Evolutionary conservation across 2,113 vertebrate species (phyloP).

Genomic region (Indri indri): DNA sequence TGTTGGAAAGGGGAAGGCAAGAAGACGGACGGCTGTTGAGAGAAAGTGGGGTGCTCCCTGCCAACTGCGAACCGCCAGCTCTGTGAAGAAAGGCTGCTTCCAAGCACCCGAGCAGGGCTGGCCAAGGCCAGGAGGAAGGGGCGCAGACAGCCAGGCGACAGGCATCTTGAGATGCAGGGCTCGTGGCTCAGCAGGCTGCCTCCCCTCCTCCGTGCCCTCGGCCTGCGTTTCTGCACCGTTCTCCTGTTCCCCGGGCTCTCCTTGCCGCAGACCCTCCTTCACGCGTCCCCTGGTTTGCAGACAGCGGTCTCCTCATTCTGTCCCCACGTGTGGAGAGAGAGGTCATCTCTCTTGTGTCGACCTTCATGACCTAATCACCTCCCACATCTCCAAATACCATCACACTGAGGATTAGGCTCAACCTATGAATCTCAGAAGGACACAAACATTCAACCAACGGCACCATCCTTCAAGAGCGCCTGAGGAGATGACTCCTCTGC

Average conservation of each 20-base stretch:
- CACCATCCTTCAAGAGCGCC: background rate
- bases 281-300: background rate
- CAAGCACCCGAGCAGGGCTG: background rate
- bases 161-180: background rate
- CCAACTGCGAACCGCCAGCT: conserved; percentile 31
- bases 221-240: background rate
- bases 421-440: background rate
- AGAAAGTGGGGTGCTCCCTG: conserved; percentile 4
- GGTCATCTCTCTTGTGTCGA: background rate
- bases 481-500: background rate
- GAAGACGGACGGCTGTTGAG: conserved; percentile 43
- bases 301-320: background rate
- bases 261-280: background rate
- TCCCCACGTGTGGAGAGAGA: background rate
- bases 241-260: background rate
- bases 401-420: background rate
- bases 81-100: conserved; percentile 17
- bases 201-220: background rate
- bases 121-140: conserved; percentile 45
- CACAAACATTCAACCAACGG: background rate
- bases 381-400: background rate
- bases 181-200: background rate
- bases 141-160: conserved; percentile 68
- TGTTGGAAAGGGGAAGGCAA: conserved; percentile 27
- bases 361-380: background rate